Evolutionary conservation across 2,888 invertebrate species (phyloP).

Genomic region (Monopis laevigella): DNA sequence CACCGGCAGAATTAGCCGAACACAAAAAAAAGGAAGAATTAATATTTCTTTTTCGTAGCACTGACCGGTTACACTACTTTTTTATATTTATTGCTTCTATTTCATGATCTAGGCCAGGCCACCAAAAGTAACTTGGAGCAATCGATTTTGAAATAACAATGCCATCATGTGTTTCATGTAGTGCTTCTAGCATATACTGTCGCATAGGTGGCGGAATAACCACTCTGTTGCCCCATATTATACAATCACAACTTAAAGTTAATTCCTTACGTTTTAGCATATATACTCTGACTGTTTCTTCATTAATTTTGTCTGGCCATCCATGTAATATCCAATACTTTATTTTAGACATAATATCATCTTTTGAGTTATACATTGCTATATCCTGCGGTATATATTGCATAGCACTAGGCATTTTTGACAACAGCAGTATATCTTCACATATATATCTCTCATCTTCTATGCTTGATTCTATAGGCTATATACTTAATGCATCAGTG

Average conservation of each 20-base stretch:
- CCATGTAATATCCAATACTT: slow-evolving; percentile 17
- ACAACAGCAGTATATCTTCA: slow-evolving; percentile 18
- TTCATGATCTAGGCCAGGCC: slow-evolving; percentile 1
- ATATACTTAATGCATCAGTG: slow-evolving; percentile 21
- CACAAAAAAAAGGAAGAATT: too few relatives aligned
- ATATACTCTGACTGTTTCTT: neutral
- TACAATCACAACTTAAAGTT: neutral
- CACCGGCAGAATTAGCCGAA: too few relatives aligned
- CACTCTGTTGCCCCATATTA: neutral
- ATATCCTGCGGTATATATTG: slow-evolving; percentile 14
- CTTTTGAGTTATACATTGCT: slow-evolving; percentile 13
- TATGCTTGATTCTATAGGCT: slow-evolving; percentile 17
- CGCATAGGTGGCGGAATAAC: neutral
- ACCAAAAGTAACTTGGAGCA: slow-evolving; percentile 3
- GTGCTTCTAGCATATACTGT: neutral
- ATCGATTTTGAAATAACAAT: neutral
- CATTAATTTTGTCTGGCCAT: slow-evolving; percentile 13
- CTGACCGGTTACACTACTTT: too few relatives aligned
- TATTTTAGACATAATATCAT: slow-evolving; percentile 14
- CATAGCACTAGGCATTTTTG: slow-evolving; percentile 16
- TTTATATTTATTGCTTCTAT: slow-evolving; percentile 3
- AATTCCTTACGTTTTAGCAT: neutral
- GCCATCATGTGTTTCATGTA: neutral
- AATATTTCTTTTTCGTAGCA: too few relatives aligned
- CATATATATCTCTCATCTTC: slow-evolving; percentile 13